A percentile compares a stretch with the other conserved stretches of the same genome.
Conservation (phyloP, 2,113 vertebrate species). For the Ameiurus melas region DNA sequence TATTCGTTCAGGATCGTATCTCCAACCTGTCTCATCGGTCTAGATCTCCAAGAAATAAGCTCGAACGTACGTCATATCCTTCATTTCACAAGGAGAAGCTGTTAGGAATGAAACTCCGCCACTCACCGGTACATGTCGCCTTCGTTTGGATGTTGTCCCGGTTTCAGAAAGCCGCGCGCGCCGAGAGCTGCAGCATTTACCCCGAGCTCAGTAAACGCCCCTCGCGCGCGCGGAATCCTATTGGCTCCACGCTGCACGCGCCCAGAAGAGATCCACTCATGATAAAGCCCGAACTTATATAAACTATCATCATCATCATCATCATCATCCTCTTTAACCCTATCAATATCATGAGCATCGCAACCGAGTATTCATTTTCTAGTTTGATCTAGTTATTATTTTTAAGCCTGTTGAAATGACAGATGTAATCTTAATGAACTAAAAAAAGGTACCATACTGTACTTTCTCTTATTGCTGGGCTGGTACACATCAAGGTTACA, state of each 20-base stretch:
- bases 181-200: not conserved
- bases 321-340: not conserved
- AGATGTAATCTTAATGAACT: not conserved
- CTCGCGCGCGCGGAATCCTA: not conserved
- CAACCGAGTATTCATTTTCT: not conserved
- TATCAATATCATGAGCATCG: not conserved
- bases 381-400: not conserved
- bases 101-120: not conserved
- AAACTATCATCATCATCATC: not conserved
- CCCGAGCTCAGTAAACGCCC: not conserved
- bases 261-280: not conserved
- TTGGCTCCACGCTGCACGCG: constrained; percentile 9
- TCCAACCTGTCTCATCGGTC: not conserved
- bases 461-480: not conserved
- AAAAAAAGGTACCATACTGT: not conserved
- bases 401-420: not conserved
- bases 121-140: not conserved
- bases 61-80: not conserved
- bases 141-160: not conserved
- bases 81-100: not conserved
- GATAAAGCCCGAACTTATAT: not conserved
- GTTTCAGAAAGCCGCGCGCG: not conserved
- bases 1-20: not conserved
- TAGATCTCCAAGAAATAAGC: not conserved
- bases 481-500: not conserved